Conservation (phyloP, 2,113 vertebrate genomes). For the Gavialis gangeticus region DNA sequence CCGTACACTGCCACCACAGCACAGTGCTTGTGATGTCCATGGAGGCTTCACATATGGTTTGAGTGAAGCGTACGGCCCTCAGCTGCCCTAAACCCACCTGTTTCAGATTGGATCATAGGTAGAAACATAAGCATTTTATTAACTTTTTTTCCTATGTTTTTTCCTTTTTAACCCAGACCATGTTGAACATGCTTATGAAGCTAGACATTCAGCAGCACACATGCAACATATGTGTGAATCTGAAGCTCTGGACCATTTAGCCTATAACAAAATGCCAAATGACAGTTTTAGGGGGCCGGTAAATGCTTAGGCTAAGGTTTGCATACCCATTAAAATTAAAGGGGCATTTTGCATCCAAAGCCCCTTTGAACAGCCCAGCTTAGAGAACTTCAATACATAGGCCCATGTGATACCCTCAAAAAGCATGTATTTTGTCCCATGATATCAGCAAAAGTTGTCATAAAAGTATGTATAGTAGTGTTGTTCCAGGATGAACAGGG, state of each 20-base stretch:
- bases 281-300: background rate
- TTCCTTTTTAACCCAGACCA: conserved; percentile 23
- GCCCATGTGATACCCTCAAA: fast-evolving
- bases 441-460: background rate
- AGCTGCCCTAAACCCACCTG: conserved; percentile 55
- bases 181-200: background rate
- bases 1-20: conserved; percentile 65
- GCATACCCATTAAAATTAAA: background rate
- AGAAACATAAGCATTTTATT: conserved; percentile 60
- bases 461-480: background rate
- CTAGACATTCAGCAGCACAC: background rate
- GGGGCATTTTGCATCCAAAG: fast-evolving
- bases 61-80: conserved; percentile 59
- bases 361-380: background rate
- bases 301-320: background rate
- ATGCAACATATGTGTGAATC: background rate
- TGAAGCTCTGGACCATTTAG: fast-evolving
- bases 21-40: conserved; percentile 43
- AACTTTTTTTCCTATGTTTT: conserved; percentile 19
- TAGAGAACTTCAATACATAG: background rate
- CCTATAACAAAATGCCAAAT: background rate
- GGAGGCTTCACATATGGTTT: conserved; percentile 68
- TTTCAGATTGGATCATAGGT: conserved; percentile 71
- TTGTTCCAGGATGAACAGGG: background rate
- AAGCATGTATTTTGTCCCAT: background rate